Evolutionary conservation across 2,113 vertebrate genomes (phyloP).

Genomic region (Scortum barcoo): DNA sequence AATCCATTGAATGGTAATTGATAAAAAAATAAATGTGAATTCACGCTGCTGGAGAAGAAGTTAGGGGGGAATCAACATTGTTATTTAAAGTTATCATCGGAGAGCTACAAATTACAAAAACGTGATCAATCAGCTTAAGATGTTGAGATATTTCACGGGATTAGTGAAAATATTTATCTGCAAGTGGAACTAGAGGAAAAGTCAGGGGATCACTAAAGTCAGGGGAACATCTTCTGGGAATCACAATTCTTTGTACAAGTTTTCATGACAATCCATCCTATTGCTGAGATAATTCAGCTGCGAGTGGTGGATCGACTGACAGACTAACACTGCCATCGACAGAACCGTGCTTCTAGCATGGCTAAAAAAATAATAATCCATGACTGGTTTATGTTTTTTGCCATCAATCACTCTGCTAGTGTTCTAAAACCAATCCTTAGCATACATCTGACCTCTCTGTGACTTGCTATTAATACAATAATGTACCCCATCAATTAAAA

Average conservation of each 20-base stretch:
- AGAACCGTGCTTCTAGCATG: not conserved
- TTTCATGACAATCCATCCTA: not conserved
- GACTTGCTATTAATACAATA: slow-evolving; percentile 25
- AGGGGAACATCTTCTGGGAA: not conserved
- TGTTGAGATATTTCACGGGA: not conserved
- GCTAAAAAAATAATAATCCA: not conserved
- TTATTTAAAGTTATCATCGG: too few relatives aligned
- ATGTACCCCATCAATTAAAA: slow-evolving; percentile 30
- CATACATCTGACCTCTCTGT: not conserved
- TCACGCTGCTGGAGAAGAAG: too few relatives aligned
- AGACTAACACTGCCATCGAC: not conserved
- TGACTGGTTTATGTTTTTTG: not conserved
- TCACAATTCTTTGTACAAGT: too few relatives aligned
- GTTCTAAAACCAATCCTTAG: not conserved
- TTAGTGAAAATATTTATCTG: not conserved
- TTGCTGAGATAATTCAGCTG: not conserved
- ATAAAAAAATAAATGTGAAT: too few relatives aligned
- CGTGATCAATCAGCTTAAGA: not conserved
- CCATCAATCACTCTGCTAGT: not conserved
- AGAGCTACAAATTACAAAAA: too few relatives aligned
- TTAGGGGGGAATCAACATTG: too few relatives aligned
- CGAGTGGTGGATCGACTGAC: not conserved
- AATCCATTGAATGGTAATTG: not conserved
- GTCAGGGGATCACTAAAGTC: not conserved
- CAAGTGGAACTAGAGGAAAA: not conserved